Base-by-base conservation (phyloP, 2,113 vertebrate species). In the Melanerpes formicivorus region DNA sequence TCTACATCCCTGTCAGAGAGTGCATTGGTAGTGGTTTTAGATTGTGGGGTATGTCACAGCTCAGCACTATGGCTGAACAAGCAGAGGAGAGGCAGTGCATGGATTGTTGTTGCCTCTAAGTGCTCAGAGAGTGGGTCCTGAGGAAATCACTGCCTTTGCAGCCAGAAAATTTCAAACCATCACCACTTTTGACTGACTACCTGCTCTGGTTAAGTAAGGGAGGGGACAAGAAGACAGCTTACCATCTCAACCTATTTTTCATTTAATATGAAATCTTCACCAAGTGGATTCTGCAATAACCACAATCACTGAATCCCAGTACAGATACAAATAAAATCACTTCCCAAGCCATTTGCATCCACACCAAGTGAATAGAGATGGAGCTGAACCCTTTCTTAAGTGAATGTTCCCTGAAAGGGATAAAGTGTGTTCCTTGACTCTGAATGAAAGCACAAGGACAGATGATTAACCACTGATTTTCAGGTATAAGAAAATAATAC, bases 381-480 rank as follows among this genome's bases (percentile, higher is more conserved):
- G 67, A 75, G 23, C 17, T 81, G 42, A 80, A 48, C 14, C 3
- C 3, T 80, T 65, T 65, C 29, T 30, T 10, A 10, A 18, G 30
- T 80, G 40, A 82, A 74, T 76, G 21, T 5, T 86, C 29, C 2
- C 2, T 78, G 50, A 70, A 92, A 90, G 37, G 52, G 37, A 13
- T 46, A 65, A 86, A 91, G 11, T 42, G 8, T 88, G 12, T 77
- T 88, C 64, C 34, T 77, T 66, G 46, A 42, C 27, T 88, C 50
- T 76, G 65, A 93, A 75, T 70, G 80, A 84, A 79, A 77, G 25
- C 19, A 77, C 56, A 92, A 77, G 60, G 34, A 70, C 63, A 90
- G 64, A 77, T 77, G 59, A 91, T 90, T 90, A 88, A 93, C 67
- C 27, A 37, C 25, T 55, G 75, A 62, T 70, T 91, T 94, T 91